Conservation (phyloP, 2,888 invertebrate species). For the Erynnis tages region DNA sequence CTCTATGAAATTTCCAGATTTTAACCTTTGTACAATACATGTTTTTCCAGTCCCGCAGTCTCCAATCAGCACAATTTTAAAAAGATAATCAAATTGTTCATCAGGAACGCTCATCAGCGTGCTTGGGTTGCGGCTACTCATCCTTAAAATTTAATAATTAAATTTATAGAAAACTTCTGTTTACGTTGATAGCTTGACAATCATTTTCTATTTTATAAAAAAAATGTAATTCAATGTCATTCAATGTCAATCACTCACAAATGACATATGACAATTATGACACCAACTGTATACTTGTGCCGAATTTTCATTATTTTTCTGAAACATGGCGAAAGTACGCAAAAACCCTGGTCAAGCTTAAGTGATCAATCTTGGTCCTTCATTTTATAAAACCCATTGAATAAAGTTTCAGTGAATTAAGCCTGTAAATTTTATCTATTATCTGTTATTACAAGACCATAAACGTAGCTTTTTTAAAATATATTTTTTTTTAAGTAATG, state of each 20-base stretch:
- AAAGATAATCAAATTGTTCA: constrained; percentile 95
- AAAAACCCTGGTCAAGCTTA: no score
- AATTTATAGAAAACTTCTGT: constrained; percentile 40
- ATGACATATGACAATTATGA: neutral
- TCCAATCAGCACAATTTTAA: constrained; percentile 97
- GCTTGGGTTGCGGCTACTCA: constrained; percentile 88
- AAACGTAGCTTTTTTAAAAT: no score
- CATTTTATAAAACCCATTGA: no score
- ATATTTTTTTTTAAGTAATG: no score
- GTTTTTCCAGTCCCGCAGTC: constrained; percentile 96
- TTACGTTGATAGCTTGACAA: constrained; percentile 56
- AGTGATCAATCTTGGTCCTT: no score
- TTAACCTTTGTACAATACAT: constrained; percentile 96
- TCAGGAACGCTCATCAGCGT: constrained; percentile 89
- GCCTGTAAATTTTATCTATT: no score
- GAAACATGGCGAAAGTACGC: no score
- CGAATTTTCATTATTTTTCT: no score
- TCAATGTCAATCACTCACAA: no score
- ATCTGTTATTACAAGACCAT: no score
- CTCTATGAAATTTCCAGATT: constrained; percentile 97
- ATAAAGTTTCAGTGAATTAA: no score
- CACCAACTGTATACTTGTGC: no score
- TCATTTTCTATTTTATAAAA: constrained; percentile 1
- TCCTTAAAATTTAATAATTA: constrained; percentile 57
- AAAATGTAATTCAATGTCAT: neutral